phyloP scores from a whole-genome alignment of 1,140 invertebrate genomes.

The Cotesia chilonis region DNA sequence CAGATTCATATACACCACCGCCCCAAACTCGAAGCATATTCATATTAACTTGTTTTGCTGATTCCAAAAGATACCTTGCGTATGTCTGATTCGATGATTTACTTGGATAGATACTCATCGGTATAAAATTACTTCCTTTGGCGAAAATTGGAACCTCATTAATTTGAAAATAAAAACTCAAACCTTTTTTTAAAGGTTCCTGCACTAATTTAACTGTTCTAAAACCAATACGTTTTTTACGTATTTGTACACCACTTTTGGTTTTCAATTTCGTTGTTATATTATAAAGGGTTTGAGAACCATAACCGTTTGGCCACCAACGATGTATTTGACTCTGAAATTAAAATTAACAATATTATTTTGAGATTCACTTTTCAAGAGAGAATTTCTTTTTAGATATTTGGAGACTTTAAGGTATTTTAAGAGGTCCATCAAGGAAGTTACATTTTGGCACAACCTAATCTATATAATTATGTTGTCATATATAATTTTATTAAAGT shows the following conservation, averaged over 20 bases:
- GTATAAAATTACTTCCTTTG: conserved; percentile 97
- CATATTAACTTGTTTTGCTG: conserved; percentile 84
- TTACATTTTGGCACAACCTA: no score
- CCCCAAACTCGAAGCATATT: conserved; percentile 98
- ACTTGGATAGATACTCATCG: conserved; percentile 88
- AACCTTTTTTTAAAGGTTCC: conserved; percentile 72
- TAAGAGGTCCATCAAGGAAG: no score
- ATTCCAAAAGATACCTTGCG: conserved; percentile 72
- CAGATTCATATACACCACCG: conserved; percentile 93
- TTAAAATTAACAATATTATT: conserved; percentile 4
- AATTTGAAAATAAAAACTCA: conserved; percentile 88
- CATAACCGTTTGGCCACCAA: conserved; percentile 98
- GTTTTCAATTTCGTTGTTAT: conserved; percentile 68
- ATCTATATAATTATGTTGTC: no score
- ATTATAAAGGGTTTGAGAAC: conserved; percentile 81
- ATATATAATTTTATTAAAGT: no score
- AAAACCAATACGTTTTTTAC: conserved; percentile 78
- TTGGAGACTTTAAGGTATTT: no score
- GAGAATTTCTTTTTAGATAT: no score
- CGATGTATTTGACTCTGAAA: conserved; percentile 66
- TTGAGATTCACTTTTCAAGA: not conserved
- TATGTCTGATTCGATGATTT: conserved; percentile 65
- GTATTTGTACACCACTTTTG: conserved; percentile 42
- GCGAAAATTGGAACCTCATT: conserved; percentile 92
- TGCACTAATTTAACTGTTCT: conserved; percentile 84